Evolutionary conservation across 2,113 vertebrate genomes (phyloP), one percentile per base, ranked within the genome.

Genomic region (Prolemur simus): DNA sequence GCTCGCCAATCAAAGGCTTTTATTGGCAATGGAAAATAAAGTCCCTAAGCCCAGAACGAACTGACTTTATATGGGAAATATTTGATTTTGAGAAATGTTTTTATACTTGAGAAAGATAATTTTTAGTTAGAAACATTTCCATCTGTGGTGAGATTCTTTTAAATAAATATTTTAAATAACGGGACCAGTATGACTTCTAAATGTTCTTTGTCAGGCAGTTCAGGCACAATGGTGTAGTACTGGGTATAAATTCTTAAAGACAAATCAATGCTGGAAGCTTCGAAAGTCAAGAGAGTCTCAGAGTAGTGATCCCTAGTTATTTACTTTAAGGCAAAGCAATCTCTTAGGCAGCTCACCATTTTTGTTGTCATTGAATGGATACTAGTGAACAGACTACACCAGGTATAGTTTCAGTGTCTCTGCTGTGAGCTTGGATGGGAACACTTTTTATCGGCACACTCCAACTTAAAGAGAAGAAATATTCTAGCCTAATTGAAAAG

Each of bases 101-200:
- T 96, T 93, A 56, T 97, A 86, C 45, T 94, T 52, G n/a, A 95
- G 86, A 84, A 98, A 98, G 98, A 98, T 97, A 98, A 97, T 97
- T 97, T 98, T 98, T 97, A 97, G 60, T 95, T 91, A 96, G 96
- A 98, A 99, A 97, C 47, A 94, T 98, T 99, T 99, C 98, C 98
- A 98, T 98, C 98, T 99, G 99, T 98, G 98, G 94, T 58, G 69
- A 63, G 49, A 92, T 97, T 97, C 74, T 96, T 94, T 95, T 71
- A 93, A 88, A 91, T 95, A 97, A 94, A 97, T 94, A 95, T 97
- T 96, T 97, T 47, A 73, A 91, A 80, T 39, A 42, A 0, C 14
- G 74, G 77, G 60, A 45, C 58, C 23, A 47, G 74, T 17, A 78
- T 76, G 63, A 64, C 63, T 96, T 78, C 34, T 96, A 66, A 77